A percentile compares a stretch with the other conserved stretches of the same genome.
phyloP scores from a whole-genome alignment of 2,113 vertebrate genomes.

The Planiliza haematocheilus region DNA sequence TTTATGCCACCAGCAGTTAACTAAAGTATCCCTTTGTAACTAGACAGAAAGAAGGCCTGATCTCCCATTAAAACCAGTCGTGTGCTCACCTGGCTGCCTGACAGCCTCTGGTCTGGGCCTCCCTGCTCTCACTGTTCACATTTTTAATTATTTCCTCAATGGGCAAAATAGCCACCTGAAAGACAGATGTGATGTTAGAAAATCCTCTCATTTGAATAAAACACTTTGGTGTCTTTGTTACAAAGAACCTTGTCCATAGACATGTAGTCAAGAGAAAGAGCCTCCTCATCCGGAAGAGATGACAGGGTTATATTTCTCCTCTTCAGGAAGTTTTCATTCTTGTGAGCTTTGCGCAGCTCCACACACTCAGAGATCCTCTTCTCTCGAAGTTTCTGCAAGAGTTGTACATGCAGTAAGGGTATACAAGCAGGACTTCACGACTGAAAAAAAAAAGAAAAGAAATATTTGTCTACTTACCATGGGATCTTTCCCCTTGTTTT shows the following conservation, averaged over 20 bases:
- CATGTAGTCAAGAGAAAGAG: slow-evolving; percentile 54
- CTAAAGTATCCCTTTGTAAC: no score
- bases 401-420: neutral
- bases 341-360: slow-evolving; percentile 89
- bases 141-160: slow-evolving; percentile 84
- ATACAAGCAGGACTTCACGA: accelerated
- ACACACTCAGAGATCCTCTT: slow-evolving; percentile 82
- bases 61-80: no score
- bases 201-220: accelerated
- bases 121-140: slow-evolving; percentile 75
- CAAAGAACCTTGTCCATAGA: slow-evolving; percentile 63
- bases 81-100: slow-evolving; percentile 87
- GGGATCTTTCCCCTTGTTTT: slow-evolving; percentile 89
- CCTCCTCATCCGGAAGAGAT: slow-evolving; percentile 60
- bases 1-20: no score
- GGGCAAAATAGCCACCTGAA: slow-evolving; percentile 74
- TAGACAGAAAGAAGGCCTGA: no score
- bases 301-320: slow-evolving; percentile 84
- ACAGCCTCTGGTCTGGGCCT: slow-evolving; percentile 84
- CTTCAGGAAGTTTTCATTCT: slow-evolving; percentile 89
- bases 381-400: slow-evolving; percentile 83
- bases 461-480: slow-evolving; percentile 77
- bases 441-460: no score
- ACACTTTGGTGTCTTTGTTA: neutral
- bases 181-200: neutral